Evolutionary conservation across 2,797 vertebrate genomes (phyloP), one percentile per base, ranked within the genome.

Genomic region (Acrossocheilus fasciatus): DNA sequence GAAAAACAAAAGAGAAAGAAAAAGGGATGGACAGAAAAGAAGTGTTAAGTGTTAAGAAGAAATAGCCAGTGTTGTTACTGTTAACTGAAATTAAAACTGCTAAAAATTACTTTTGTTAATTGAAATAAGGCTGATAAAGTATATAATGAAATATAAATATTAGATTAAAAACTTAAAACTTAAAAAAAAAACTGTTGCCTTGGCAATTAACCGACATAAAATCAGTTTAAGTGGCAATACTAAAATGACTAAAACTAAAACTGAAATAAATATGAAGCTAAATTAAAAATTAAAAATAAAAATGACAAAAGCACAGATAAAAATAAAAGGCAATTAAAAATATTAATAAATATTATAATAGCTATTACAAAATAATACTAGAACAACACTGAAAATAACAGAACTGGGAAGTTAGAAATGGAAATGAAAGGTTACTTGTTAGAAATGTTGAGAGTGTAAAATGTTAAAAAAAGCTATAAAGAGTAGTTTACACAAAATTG

Each of bases 21-120:
- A 85, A 41, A 87, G 52, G 47, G 26, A 80, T 41, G 66, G 41
- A 75, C 4, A 59, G 70, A 66, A 30, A 70, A 20, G 78, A 81
- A 54, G 66, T 57, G 50, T 70, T 57, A 84, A n/a, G 57, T 10
- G 57, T 68, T 39, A 68, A 39, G 34, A 14, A 85, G 50, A 66
- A 41, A 54, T 17, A 76, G 43, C 39, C 45, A 69, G 39, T 30
- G 59, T 6, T 26, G 43, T 7, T 30, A 66, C 59, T n/a, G 18
- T 54, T 20, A 73, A 9, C n/a, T n/a, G 43, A 75, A 75, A 52
- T 30, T 20, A 36, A 76, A 76, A n/a, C 14, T 26, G 26, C 26
- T 39, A 18, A 15, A 15, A 73, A 47, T 76, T 64, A 3, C 20
- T 52, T 36, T 36, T 23, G 4, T 52, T 52, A 23, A 20, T 7